These are phyloP conservation scores for Riparia riparia DNA, from an alignment of 2,113 vertebrate genomes.

Conservation along the genomic window DNA sequence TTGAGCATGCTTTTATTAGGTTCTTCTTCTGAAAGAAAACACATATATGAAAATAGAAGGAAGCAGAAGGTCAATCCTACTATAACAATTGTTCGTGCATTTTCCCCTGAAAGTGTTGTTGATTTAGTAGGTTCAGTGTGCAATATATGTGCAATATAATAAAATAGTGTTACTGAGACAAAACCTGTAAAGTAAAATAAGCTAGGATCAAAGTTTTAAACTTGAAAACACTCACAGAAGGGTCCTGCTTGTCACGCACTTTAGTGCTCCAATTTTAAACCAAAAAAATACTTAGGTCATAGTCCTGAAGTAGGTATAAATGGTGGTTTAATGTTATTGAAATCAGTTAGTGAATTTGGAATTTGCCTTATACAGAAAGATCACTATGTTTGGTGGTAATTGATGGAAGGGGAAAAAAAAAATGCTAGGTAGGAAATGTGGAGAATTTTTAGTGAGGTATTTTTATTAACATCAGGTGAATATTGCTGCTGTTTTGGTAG, in stretches of 20 bases:
- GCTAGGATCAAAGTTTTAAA: background rate
- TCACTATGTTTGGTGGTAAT: background rate
- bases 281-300: background rate
- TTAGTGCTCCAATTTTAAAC: background rate
- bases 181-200: background rate
- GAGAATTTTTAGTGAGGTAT: background rate
- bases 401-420: background rate
- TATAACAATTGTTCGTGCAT: background rate
- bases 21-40: background rate
- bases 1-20: background rate
- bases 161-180: background rate
- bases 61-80: background rate
- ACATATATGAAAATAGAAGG: background rate
- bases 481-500: background rate
- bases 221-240: background rate
- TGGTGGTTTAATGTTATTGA: background rate
- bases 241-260: background rate
- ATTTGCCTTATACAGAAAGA: background rate
- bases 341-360: background rate
- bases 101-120: background rate
- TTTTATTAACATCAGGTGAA: background rate
- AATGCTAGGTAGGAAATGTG: background rate
- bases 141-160: background rate
- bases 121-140: background rate
- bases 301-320: background rate